Percentiles rank a stretch among this genome's conserved stretches.
Evolutionary conservation across 2,888 invertebrate species (phyloP).

Genomic region (Dryobota labecula): DNA sequence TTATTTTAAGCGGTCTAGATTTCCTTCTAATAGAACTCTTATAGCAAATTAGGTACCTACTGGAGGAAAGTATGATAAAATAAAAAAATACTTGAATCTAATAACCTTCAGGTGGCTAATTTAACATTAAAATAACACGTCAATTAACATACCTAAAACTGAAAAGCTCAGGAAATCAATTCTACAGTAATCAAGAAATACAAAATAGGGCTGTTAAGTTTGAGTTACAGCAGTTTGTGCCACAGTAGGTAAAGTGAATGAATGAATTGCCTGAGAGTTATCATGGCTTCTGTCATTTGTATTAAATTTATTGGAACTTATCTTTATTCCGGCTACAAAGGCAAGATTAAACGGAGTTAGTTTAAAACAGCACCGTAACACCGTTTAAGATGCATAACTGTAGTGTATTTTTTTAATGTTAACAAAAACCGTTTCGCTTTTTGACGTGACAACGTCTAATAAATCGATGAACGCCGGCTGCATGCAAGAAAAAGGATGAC

Average conservation of each 20-base stretch:
- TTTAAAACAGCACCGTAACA: too few species aligned
- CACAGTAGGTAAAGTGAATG: background rate
- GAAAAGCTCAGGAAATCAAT: background rate
- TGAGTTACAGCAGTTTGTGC: background rate
- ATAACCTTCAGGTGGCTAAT: background rate
- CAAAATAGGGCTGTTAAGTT: constrained; percentile 7
- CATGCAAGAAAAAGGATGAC: too few species aligned
- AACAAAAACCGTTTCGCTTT: too few species aligned
- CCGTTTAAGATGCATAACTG: background rate
- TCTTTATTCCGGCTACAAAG: background rate
- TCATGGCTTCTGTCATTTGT: background rate
- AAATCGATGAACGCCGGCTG: too few species aligned
- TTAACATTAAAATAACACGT: background rate
- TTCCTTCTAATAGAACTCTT: too few species aligned
- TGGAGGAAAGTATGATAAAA: background rate
- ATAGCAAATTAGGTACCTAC: background rate
- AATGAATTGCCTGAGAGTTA: constrained; percentile 1
- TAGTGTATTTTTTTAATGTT: background rate
- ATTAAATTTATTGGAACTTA: constrained; percentile 1
- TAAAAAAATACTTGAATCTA: background rate
- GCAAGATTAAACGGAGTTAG: background rate
- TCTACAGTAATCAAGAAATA: background rate
- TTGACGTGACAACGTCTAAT: too few species aligned
- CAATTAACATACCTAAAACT: background rate
- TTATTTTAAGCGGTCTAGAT: background rate